phyloP scores from a whole-genome alignment of 1,140 invertebrate species.

The Macrobrachium nipponense region DNA sequence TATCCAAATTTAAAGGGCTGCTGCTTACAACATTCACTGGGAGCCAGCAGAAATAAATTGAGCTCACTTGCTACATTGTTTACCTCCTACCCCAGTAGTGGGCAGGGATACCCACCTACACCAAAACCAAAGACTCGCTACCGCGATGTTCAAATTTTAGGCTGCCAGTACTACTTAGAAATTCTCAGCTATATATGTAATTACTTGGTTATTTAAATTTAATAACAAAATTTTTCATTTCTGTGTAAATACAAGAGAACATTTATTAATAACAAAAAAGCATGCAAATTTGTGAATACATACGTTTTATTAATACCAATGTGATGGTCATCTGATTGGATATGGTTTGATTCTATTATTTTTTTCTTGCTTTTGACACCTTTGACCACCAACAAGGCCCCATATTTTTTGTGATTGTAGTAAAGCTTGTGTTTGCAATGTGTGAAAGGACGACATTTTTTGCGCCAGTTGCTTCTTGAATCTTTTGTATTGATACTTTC shows the following conservation, averaged over 20 bases:
- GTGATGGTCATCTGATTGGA: slow-evolving; percentile 43
- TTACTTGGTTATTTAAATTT: too few relatives aligned
- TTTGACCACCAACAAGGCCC: slow-evolving; percentile 36
- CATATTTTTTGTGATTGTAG: slow-evolving; percentile 60
- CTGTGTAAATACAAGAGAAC: not conserved
- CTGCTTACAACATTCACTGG: too few relatives aligned
- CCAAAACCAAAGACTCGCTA: too few relatives aligned
- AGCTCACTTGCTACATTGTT: too few relatives aligned
- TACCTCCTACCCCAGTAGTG: too few relatives aligned
- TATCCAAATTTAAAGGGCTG: too few relatives aligned
- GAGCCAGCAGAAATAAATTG: too few relatives aligned
- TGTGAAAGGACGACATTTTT: slow-evolving; percentile 52
- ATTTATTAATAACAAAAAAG: not conserved
- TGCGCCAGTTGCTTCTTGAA: slow-evolving; percentile 49
- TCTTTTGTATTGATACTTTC: slow-evolving; percentile 50
- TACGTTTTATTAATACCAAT: slow-evolving; percentile 60
- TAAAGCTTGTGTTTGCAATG: slow-evolving; percentile 45
- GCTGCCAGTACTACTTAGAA: too few relatives aligned
- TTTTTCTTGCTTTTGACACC: slow-evolving; percentile 34
- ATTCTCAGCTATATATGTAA: too few relatives aligned
- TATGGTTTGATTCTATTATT: slow-evolving; percentile 38
- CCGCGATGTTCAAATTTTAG: too few relatives aligned
- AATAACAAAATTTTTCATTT: too few relatives aligned
- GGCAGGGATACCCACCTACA: too few relatives aligned
- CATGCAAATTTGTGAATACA: not conserved